These are phyloP conservation scores for Carabus problematicus DNA, from an alignment of 2,888 invertebrate genomes.

Conservation along the genomic window DNA sequence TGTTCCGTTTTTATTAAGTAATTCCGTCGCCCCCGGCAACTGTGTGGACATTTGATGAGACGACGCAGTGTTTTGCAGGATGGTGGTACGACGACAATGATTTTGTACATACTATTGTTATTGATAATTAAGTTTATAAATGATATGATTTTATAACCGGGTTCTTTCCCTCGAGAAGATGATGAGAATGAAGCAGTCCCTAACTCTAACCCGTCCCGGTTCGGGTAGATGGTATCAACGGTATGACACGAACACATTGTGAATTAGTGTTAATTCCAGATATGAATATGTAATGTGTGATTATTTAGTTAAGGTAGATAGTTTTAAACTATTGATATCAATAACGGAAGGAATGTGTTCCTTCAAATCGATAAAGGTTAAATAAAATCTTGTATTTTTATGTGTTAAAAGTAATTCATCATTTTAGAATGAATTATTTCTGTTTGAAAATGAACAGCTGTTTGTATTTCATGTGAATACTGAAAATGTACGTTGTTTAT, in stretches of 20 bases:
- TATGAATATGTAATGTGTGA: conserved; percentile 52
- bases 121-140: too few relatives aligned
- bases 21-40: not conserved
- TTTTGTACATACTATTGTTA: conserved; percentile 34
- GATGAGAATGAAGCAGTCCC: too few relatives aligned
- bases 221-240: conserved; percentile 19
- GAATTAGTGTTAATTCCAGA: conserved; percentile 40
- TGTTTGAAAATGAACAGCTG: conserved; percentile 23
- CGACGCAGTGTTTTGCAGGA: conserved; percentile 28
- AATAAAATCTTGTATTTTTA: conserved; percentile 41
- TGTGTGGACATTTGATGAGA: conserved; percentile 29
- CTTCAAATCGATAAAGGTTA: conserved; percentile 34
- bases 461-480: conserved; percentile 28
- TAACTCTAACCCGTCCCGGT: conserved; percentile 5
- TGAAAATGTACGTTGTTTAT: conserved; percentile 20
- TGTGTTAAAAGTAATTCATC: conserved; percentile 37
- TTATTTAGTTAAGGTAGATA: conserved; percentile 55
- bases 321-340: conserved; percentile 50
- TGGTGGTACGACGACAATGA: conserved; percentile 33
- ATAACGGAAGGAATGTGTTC: conserved; percentile 36
- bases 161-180: too few relatives aligned
- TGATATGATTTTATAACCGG: too few relatives aligned
- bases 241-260: conserved; percentile 37
- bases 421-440: conserved; percentile 38
- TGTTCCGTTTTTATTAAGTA: conserved; percentile 20